Percentiles rank a stretch among this genome's conserved stretches.
Conservation (phyloP, 2,888 invertebrate species). For the Deilephila porcellus region DNA sequence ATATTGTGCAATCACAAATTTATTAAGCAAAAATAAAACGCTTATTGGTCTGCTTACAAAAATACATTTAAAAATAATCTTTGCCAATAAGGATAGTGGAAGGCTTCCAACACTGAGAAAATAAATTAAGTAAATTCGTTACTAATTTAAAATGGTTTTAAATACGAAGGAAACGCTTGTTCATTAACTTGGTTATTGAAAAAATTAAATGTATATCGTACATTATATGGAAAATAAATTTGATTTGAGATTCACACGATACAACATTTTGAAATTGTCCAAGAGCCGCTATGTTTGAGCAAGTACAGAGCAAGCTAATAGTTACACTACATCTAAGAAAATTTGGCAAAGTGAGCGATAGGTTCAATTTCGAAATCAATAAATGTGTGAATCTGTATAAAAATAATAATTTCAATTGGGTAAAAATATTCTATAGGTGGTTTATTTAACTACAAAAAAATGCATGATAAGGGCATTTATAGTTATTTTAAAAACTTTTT, state of each 20-base stretch:
- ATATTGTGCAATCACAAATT: not conserved
- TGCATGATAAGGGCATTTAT: not conserved
- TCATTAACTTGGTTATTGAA: not conserved
- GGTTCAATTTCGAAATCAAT: not conserved
- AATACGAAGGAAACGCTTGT: not conserved
- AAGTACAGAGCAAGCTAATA: slow-evolving; percentile 6
- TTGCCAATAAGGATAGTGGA: slow-evolving; percentile 4
- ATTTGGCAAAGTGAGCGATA: slow-evolving; percentile 48
- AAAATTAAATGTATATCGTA: not conserved
- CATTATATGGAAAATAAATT: not conserved
- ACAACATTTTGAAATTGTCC: not conserved
- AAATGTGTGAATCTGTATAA: not conserved
- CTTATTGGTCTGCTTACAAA: not conserved
- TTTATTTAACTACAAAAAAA: not conserved
- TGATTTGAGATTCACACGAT: not conserved
- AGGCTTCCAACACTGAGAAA: slow-evolving; percentile 11
- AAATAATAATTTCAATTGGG: not conserved
- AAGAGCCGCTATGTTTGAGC: not conserved
- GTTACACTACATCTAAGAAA: slow-evolving; percentile 35
- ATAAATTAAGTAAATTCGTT: not conserved
- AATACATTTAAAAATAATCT: not conserved
- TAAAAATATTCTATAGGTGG: not conserved
- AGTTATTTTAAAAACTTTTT: not conserved
- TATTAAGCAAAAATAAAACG: not conserved
- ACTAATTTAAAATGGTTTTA: not conserved